Evolutionary conservation across 2,797 vertebrate genomes (phyloP).

Genomic region (Gallinago solitaria): DNA sequence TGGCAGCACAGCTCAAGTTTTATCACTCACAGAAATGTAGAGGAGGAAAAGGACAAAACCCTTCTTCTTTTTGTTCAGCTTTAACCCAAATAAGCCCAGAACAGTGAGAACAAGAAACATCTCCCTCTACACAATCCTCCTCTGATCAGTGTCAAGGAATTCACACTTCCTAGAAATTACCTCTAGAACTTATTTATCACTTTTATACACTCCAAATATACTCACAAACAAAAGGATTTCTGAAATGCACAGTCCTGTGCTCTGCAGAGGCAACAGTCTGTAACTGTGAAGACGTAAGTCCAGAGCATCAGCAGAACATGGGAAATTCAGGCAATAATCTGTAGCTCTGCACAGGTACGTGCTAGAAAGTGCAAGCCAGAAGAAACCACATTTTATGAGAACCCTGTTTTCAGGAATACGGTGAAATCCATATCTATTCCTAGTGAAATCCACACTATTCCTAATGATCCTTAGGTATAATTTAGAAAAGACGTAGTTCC

Average conservation of each 20-base stretch:
- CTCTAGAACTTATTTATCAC: background rate
- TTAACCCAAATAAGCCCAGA: constrained; percentile 16
- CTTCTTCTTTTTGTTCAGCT: background rate
- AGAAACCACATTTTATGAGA: background rate
- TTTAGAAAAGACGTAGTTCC: background rate
- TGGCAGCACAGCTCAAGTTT: constrained; percentile 52
- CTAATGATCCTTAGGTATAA: background rate
- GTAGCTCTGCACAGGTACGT: background rate
- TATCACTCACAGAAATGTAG: constrained; percentile 33
- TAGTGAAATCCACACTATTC: background rate
- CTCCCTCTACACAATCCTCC: background rate
- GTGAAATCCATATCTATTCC: background rate
- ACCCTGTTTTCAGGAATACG: background rate
- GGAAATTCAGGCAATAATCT: background rate
- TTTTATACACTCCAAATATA: background rate
- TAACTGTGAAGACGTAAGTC: rapidly evolving
- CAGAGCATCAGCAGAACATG: background rate
- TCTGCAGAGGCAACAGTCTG: rapidly evolving
- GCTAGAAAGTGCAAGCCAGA: background rate
- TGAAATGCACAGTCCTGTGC: background rate
- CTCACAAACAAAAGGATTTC: background rate
- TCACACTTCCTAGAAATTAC: background rate
- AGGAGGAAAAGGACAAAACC: constrained; percentile 15
- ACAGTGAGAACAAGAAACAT: background rate
- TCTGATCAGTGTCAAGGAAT: background rate